Evolutionary conservation across 2,113 vertebrate species (phyloP).

Genomic region (Micronycteris hirsuta): DNA sequence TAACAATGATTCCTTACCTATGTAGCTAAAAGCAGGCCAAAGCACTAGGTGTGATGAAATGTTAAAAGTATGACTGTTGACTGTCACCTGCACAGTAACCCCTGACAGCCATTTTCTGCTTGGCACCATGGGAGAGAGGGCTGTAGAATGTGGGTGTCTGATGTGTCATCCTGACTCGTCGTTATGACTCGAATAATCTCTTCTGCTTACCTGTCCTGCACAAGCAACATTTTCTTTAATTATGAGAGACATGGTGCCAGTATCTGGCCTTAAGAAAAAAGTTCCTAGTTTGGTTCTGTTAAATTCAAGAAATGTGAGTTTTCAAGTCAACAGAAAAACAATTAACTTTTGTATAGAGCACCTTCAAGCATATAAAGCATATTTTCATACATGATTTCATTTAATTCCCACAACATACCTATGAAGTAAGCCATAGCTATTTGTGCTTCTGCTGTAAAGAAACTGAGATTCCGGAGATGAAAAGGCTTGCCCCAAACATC

Average conservation of each 20-base stretch:
- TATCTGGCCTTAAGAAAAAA: neutral
- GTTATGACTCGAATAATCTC: constrained; percentile 36
- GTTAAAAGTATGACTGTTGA: constrained; percentile 57
- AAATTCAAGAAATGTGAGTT: constrained; percentile 26
- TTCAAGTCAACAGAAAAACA: constrained; percentile 6
- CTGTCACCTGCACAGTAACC: constrained; percentile 49
- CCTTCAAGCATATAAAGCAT: neutral
- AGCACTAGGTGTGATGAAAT: constrained; percentile 49
- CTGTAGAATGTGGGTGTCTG: constrained; percentile 36
- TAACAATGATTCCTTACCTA: constrained; percentile 31
- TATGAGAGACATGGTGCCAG: neutral
- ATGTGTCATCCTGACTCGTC: constrained; percentile 30
- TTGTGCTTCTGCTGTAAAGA: neutral
- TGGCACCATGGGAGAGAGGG: neutral
- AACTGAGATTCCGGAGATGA: neutral
- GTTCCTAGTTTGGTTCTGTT: neutral
- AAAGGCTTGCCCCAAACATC: neutral
- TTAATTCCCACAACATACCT: neutral
- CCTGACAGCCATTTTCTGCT: constrained; percentile 56
- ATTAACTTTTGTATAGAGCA: neutral
- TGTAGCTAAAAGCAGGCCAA: constrained; percentile 48
- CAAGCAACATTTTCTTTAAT: constrained; percentile 27
- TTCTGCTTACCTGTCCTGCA: constrained; percentile 24
- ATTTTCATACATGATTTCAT: neutral
- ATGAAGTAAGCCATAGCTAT: neutral